phyloP scores from a whole-genome alignment of 2,888 invertebrate species.

The Drosophila peninsularis region DNA sequence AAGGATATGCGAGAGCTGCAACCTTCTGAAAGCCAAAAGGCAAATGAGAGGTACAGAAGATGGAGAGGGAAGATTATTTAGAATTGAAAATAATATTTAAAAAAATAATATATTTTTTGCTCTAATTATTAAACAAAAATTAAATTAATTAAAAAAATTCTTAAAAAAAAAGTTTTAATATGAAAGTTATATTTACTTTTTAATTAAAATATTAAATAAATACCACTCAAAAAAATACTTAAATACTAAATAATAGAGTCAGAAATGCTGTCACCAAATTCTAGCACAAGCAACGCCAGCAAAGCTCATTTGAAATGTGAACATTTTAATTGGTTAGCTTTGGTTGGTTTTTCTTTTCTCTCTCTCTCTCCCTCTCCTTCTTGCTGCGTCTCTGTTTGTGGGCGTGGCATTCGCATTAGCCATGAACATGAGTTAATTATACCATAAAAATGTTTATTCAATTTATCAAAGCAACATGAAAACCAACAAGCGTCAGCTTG shows the following conservation, averaged over 20 bases:
- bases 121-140: no score
- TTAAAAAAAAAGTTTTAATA: background rate
- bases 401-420: conserved; percentile 62
- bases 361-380: background rate
- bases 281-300: conserved; percentile 3
- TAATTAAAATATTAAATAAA: no score
- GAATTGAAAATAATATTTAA: no score
- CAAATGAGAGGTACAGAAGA: no score
- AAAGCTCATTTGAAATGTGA: conserved; percentile 11
- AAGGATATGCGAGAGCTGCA: no score
- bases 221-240: background rate
- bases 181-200: background rate
- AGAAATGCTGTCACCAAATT: conserved; percentile 11
- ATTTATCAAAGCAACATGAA: conserved; percentile 69
- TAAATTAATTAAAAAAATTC: no score
- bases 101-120: no score
- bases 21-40: no score
- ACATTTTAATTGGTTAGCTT: conserved; percentile 43
- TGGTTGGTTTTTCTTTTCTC: background rate
- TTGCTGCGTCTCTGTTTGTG: conserved; percentile 1
- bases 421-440: conserved; percentile 70
- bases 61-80: no score
- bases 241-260: background rate
- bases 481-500: conserved; percentile 61
- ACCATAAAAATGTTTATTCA: conserved; percentile 62